Percentiles rank a stretch among this genome's conserved stretches.
Evolutionary conservation across 2,113 vertebrate species (phyloP).

Genomic region (Clarias batrachus): DNA sequence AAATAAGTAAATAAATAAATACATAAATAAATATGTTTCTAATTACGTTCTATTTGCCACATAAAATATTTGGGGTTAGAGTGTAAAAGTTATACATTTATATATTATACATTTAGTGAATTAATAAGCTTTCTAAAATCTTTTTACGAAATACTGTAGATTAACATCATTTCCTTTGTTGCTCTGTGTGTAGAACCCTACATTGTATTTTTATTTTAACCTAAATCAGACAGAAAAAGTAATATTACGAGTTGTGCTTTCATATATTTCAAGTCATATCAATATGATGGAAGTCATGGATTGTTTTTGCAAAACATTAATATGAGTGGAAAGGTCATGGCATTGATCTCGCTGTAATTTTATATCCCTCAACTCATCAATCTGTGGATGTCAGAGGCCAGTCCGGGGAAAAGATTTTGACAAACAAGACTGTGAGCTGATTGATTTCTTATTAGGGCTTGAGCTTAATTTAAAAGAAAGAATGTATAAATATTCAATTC

Average conservation of each 20-base stretch:
- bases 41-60: not conserved
- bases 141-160: not conserved
- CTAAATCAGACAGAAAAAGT: too few relatives aligned
- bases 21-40: too few relatives aligned
- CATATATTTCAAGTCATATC: not conserved
- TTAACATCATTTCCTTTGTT: not conserved
- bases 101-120: not conserved
- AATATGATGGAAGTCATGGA: not conserved
- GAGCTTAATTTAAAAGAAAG: not conserved
- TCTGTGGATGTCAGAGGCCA: not conserved
- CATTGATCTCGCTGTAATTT: not conserved
- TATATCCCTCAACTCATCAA: not conserved
- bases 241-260: not conserved
- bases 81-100: not conserved
- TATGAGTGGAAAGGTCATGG: too few relatives aligned
- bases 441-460: slow-evolving; percentile 30
- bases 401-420: not conserved
- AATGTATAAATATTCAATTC: not conserved
- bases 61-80: not conserved
- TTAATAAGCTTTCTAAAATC: not conserved
- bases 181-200: too few relatives aligned
- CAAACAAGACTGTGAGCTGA: slow-evolving; percentile 24
- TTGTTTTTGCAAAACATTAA: not conserved
- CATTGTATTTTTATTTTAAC: too few relatives aligned
- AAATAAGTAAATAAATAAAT: too few relatives aligned